Conservation (phyloP, 1,140 invertebrate genomes). For the Bombus affinis region DNA sequence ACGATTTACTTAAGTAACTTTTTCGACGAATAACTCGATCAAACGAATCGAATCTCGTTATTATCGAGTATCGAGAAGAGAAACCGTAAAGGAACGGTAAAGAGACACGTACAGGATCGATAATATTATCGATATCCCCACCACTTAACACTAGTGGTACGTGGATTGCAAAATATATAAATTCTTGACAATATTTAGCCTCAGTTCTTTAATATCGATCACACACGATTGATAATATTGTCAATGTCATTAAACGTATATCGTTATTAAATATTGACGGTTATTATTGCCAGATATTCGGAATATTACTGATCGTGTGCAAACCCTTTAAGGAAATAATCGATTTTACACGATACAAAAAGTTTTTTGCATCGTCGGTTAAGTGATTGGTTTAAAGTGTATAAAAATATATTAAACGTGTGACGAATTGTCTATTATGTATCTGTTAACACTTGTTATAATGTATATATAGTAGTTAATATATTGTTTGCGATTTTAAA, state of each 20-base stretch:
- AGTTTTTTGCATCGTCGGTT: neutral
- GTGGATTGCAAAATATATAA: neutral
- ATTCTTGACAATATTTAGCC: neutral
- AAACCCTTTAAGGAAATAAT: neutral
- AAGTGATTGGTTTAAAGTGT: neutral
- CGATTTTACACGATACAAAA: neutral
- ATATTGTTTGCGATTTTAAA: neutral
- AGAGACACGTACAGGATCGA: neutral
- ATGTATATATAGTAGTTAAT: neutral
- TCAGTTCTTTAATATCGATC: neutral
- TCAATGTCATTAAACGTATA: neutral
- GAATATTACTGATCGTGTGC: no score
- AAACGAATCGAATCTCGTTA: no score
- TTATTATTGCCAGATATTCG: no score
- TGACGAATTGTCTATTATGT: neutral
- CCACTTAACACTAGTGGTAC: neutral
- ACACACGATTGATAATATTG: neutral
- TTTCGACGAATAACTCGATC: neutral
- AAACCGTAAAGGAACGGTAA: no score
- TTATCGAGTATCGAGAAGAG: no score
- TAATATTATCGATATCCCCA: neutral
- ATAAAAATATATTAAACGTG: neutral
- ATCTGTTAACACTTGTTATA: neutral
- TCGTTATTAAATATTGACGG: no score
- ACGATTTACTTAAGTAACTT: conserved; percentile 3